Conservation (phyloP, 2,113 vertebrate species). For the Oncorhynchus tshawytscha region DNA sequence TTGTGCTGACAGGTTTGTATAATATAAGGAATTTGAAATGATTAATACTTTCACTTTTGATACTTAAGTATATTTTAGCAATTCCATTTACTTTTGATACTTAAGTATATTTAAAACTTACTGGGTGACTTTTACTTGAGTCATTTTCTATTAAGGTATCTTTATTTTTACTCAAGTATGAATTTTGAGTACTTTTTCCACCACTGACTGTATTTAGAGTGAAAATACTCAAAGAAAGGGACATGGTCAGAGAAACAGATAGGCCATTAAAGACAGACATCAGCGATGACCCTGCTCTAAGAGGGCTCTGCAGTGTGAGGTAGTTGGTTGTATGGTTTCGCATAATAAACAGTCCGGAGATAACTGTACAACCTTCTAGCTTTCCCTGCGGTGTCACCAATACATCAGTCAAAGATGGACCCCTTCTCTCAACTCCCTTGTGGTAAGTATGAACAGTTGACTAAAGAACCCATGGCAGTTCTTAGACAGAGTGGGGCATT, state of each 20-base stretch:
- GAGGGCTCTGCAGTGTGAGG: conserved; percentile 79
- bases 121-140: too few species aligned
- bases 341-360: conserved; percentile 81
- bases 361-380: conserved; percentile 86
- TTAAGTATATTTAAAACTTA: too few species aligned
- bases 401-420: conserved; percentile 39
- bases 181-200: too few species aligned
- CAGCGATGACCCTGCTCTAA: conserved; percentile 28
- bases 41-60: too few species aligned
- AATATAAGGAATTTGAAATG: too few species aligned
- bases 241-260: too few species aligned
- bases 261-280: not conserved
- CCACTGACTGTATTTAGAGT: not conserved
- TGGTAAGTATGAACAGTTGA: conserved; percentile 47
- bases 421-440: not conserved
- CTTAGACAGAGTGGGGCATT: not conserved
- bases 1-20: too few species aligned
- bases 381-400: conserved; percentile 76
- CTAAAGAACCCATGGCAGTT: not conserved
- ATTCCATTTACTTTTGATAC: too few species aligned
- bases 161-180: too few species aligned
- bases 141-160: too few species aligned
- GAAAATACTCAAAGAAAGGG: not conserved
- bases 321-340: conserved; percentile 86
- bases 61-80: too few species aligned